Evolutionary conservation across 2,888 invertebrate species (phyloP), one percentile per base, ranked within the genome.

Genomic region (Emesis castigata): DNA sequence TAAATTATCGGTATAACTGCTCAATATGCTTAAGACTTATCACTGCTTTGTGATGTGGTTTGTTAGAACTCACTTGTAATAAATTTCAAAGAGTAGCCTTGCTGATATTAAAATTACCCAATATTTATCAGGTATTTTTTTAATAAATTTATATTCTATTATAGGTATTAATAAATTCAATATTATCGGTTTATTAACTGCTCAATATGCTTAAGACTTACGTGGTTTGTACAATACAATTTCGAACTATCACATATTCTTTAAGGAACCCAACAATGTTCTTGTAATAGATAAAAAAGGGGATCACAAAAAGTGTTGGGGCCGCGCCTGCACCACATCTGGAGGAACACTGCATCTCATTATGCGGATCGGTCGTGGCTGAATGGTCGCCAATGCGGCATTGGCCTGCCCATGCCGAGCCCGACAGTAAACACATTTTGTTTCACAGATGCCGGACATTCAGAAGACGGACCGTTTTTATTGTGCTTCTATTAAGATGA

Each of bases 281-380:
- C 84, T 85, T 85, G 79, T 85, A 83, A 87, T 79, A 88, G 88
- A 91, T n/a, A 90, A 90, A 91, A 90, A 91, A 88, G 88, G 86
- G 90, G 89, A 89, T 90, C 90, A 92, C 92, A 94, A 94, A 93
- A 93, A 93, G 91, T 90, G 89, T 88, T 89, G 89, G 90, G 90
- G 93, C 92, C 92, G 92, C 94, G 94, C 92, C 93, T 94, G 94
- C 93, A 93, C 91, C 93, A 92, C 94, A 94, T 94, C 94, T 94
- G 95, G 93, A 91, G 91, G 91, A 91, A 92, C 91, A 92, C 91
- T 93, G 94, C 94, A 94, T 93, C 93, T 93, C 93, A 93, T 94
- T 94, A 94, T 92, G 91, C 91, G 91, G 90, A 91, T 90, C 92
- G 90, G 94, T 93, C 93, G 90, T 93, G 94, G 92, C 89, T 92